These are phyloP conservation scores for Pheosia gnoma DNA, from an alignment of 2,888 invertebrate genomes.

Conservation along the genomic window DNA sequence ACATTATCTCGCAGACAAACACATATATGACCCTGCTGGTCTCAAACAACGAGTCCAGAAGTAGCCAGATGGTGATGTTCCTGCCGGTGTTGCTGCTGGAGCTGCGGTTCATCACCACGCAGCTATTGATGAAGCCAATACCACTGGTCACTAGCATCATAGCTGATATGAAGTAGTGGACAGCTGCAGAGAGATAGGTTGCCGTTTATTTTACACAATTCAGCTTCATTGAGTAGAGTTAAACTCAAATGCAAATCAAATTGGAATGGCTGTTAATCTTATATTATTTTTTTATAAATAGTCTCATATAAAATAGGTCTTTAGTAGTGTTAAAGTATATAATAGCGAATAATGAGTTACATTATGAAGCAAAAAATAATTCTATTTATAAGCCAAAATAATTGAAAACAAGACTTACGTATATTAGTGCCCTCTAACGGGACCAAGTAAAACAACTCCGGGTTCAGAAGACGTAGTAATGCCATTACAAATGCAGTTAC, in stretches of 20 bases:
- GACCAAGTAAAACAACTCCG: constrained; percentile 65
- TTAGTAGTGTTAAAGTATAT: too few species aligned
- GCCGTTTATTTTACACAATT: too few species aligned
- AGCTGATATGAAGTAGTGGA: constrained; percentile 70
- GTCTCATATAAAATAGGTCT: too few species aligned
- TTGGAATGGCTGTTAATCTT: too few species aligned
- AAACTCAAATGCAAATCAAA: too few species aligned
- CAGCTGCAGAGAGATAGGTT: constrained; percentile 43
- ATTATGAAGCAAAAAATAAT: too few species aligned
- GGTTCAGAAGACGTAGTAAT: constrained; percentile 63
- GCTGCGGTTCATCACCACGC: constrained; percentile 64
- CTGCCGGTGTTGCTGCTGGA: constrained; percentile 54
- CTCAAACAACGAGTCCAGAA: constrained; percentile 75
- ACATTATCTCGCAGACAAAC: constrained; percentile 67
- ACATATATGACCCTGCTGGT: constrained; percentile 72
- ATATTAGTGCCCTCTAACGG: constrained; percentile 57
- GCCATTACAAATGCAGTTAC: constrained; percentile 70
- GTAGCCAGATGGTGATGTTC: constrained; percentile 71
- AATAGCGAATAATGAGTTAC: too few species aligned
- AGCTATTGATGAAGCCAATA: constrained; percentile 74
- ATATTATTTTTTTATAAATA: too few species aligned
- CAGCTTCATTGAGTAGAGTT: too few species aligned
- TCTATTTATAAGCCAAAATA: not conserved
- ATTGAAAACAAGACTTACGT: constrained; percentile 47
- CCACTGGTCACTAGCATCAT: constrained; percentile 64